Percentiles rank a stretch among this genome's conserved stretches.
Evolutionary conservation across 53 echinoderm and acorn worm species (phyloP).

Genomic region (Temnopleurus reevesii): DNA sequence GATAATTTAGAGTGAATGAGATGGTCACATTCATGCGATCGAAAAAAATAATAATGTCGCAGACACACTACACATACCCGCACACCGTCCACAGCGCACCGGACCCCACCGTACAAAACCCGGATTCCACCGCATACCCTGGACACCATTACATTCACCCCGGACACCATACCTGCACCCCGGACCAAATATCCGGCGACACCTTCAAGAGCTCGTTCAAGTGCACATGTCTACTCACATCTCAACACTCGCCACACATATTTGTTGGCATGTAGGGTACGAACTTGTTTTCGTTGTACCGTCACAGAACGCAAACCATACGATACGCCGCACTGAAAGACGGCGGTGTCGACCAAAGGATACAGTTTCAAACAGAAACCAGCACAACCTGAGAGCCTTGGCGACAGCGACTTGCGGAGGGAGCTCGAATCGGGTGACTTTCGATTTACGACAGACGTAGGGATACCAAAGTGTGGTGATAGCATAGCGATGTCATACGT

Average conservation of each 20-base stretch:
- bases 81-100: too few species aligned
- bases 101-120: too few species aligned
- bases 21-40: too few species aligned
- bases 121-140: too few species aligned
- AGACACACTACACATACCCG: too few species aligned
- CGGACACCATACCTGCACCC: background rate
- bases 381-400: constrained; percentile 14
- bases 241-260: constrained; percentile 47
- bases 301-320: constrained; percentile 61
- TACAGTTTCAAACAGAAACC: constrained; percentile 46
- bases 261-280: constrained; percentile 55
- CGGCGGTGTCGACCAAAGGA: constrained; percentile 43
- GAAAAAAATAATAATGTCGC: too few species aligned
- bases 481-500: background rate
- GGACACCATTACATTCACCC: background rate
- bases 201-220: constrained; percentile 27
- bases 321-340: constrained; percentile 51
- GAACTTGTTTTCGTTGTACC: constrained; percentile 50
- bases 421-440: constrained; percentile 5
- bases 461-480: constrained; percentile 24
- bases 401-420: constrained; percentile 12
- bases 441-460: constrained; percentile 37
- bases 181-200: background rate
- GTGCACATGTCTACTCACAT: constrained; percentile 37
- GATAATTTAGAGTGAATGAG: too few species aligned